These are phyloP conservation scores for Cyprinodon brontotheroides DNA, from an alignment of 2,113 vertebrate species.

Conservation along the genomic window DNA sequence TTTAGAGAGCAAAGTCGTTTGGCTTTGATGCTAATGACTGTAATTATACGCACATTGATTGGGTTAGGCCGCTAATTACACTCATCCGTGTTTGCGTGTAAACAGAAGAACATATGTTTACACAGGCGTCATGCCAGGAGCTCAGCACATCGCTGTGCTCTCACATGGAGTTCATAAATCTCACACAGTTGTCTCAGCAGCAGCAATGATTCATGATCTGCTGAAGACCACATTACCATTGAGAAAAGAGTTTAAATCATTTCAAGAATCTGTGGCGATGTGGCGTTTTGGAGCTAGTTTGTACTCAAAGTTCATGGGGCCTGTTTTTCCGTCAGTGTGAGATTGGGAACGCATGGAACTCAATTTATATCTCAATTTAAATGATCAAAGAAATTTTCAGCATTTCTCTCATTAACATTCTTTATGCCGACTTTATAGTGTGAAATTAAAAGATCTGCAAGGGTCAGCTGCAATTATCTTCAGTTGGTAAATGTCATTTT, in stretches of 20 bases:
- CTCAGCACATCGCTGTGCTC: constrained; percentile 50
- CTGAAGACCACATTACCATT: constrained; percentile 67
- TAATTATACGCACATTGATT: constrained; percentile 78
- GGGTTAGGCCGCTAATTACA: constrained; percentile 78
- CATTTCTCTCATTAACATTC: constrained; percentile 60
- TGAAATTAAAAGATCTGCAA: constrained; percentile 71
- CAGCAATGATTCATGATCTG: constrained; percentile 65
- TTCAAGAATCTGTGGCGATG: constrained; percentile 49
- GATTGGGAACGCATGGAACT: constrained; percentile 23
- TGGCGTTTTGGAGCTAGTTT: constrained; percentile 35
- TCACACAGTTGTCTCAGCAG: constrained; percentile 67
- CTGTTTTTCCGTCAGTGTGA: constrained; percentile 25
- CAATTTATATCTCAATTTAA: constrained; percentile 40
- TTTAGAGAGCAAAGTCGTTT: constrained; percentile 71
- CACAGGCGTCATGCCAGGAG: constrained; percentile 65
- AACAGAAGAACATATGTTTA: constrained; percentile 75
- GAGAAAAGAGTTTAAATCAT: constrained; percentile 66
- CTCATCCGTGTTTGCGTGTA: constrained; percentile 68
- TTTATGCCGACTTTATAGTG: constrained; percentile 64
- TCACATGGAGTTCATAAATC: constrained; percentile 70
- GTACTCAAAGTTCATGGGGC: constrained; percentile 31
- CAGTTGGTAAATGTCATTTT: constrained; percentile 63
- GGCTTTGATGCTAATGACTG: constrained; percentile 76
- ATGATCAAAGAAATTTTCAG: constrained; percentile 62
- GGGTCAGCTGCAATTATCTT: constrained; percentile 70